phyloP scores from a whole-genome alignment of 2,888 invertebrate genomes.

The Andrena hattorfiana region DNA sequence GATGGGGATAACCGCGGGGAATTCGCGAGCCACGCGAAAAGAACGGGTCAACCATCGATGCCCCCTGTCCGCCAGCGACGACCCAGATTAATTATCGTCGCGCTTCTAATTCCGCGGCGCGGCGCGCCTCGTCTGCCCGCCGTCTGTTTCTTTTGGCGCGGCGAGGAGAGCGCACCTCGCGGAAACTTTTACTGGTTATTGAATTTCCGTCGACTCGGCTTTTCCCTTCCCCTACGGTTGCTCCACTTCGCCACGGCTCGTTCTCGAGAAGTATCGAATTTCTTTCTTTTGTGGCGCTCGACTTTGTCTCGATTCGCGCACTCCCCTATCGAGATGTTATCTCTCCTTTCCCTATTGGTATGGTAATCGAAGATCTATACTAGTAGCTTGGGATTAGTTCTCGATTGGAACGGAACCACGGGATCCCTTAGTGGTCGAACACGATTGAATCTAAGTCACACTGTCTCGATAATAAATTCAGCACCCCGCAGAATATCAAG shows the following conservation, averaged over 20 bases:
- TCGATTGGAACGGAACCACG: not conserved
- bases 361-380: not conserved
- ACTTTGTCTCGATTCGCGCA: conserved; percentile 23
- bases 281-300: conserved; percentile 32
- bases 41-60: conserved; percentile 48
- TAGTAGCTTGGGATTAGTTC: not conserved
- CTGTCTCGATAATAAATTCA: too few relatives aligned
- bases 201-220: conserved; percentile 48
- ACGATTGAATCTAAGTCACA: not conserved
- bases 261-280: conserved; percentile 45
- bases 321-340: not conserved
- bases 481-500: too few relatives aligned
- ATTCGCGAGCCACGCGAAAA: conserved; percentile 8
- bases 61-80: conserved; percentile 21
- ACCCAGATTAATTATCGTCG: conserved; percentile 60
- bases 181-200: conserved; percentile 54
- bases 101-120: conserved; percentile 53
- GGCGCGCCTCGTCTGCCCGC: conserved; percentile 19
- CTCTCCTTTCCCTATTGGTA: not conserved
- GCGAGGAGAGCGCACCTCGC: not conserved
- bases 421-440: too few relatives aligned
- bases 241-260: conserved; percentile 37
- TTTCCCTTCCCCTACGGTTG: conserved; percentile 22
- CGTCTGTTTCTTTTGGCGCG: conserved; percentile 39
- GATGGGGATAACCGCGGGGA: not conserved